Evolutionary conservation across 2,888 invertebrate genomes (phyloP).

Genomic region (Cantharis flavilabris): DNA sequence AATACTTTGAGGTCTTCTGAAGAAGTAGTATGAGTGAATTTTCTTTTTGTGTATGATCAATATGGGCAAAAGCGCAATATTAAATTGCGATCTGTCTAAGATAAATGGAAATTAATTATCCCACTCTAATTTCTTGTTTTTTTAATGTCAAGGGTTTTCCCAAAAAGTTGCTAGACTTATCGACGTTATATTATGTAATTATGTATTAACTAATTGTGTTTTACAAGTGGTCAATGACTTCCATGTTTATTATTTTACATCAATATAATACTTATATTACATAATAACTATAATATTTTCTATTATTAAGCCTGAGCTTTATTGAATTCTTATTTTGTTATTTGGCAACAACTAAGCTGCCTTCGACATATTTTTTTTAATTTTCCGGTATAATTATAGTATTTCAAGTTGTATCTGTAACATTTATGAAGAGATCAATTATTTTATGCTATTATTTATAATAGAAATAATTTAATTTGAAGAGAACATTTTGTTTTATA

Average conservation of each 20-base stretch:
- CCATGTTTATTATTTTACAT: background rate
- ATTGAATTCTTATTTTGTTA: background rate
- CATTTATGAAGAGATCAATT: background rate
- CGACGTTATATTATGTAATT: background rate
- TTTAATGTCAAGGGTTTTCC: background rate
- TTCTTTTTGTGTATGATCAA: background rate
- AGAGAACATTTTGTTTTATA: background rate
- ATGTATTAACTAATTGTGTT: background rate
- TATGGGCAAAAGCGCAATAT: background rate
- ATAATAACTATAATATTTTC: background rate
- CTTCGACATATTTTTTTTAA: background rate
- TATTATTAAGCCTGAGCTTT: background rate
- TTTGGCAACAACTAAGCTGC: background rate
- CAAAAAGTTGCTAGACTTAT: background rate
- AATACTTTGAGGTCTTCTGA: no score
- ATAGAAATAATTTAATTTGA: background rate
- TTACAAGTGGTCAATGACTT: background rate
- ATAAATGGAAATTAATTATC: background rate
- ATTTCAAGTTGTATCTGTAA: background rate
- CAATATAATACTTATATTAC: background rate
- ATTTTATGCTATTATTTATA: background rate
- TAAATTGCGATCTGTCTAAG: background rate
- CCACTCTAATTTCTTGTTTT: background rate
- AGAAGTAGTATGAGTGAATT: no score
- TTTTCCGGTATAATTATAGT: background rate